These are phyloP conservation scores for Drosophila ficusphila DNA, from an alignment of 1,140 invertebrate genomes.

Conservation along the genomic window DNA sequence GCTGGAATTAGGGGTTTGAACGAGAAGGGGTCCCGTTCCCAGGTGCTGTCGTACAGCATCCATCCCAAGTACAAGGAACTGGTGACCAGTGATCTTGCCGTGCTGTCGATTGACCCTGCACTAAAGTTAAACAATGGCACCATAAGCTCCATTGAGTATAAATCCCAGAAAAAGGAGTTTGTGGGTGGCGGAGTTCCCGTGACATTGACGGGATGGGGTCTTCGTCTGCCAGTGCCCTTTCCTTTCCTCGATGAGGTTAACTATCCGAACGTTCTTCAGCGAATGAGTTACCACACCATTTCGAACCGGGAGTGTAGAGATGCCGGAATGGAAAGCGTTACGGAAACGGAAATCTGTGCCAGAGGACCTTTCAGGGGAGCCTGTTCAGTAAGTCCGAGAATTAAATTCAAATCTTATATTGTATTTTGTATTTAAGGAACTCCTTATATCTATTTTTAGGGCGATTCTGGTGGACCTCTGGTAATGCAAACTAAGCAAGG, in stretches of 20 bases:
- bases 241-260: slow-evolving; percentile 63
- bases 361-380: slow-evolving; percentile 84
- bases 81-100: slow-evolving; percentile 74
- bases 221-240: slow-evolving; percentile 55
- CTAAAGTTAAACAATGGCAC: slow-evolving; percentile 55
- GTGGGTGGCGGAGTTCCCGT: slow-evolving; percentile 60
- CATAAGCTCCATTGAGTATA: slow-evolving; percentile 51
- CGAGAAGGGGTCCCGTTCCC: slow-evolving; percentile 71
- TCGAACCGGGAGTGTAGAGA: slow-evolving; percentile 62
- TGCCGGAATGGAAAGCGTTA: slow-evolving; percentile 65
- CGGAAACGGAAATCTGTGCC: slow-evolving; percentile 85
- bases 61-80: slow-evolving; percentile 72
- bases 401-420: not conserved
- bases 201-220: slow-evolving; percentile 79
- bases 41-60: slow-evolving; percentile 49
- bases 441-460: slow-evolving; percentile 82
- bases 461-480: slow-evolving; percentile 90
- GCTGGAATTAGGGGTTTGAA: slow-evolving; percentile 84
- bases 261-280: slow-evolving; percentile 65
- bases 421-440: too few species aligned
- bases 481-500: slow-evolving; percentile 51
- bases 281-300: slow-evolving; percentile 71
- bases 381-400: slow-evolving; percentile 62
- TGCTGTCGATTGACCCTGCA: slow-evolving; percentile 57
- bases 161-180: slow-evolving; percentile 16